phyloP scores from a whole-genome alignment of 1,140 invertebrate genomes.

The Thereuonema tuberculata region DNA sequence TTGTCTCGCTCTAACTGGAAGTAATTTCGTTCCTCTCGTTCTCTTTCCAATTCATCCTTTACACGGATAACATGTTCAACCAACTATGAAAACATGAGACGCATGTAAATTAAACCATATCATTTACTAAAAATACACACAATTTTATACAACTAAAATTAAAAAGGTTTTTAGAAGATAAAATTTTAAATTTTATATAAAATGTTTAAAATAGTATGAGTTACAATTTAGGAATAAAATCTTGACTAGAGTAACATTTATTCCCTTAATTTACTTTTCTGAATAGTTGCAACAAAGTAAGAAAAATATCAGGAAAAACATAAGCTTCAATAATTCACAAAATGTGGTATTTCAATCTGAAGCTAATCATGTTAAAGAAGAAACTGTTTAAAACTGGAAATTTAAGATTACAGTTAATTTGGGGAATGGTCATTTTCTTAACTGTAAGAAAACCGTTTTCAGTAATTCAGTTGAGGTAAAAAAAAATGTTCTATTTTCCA shows the following conservation, averaged over 20 bases:
- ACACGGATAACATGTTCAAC: conserved; percentile 72
- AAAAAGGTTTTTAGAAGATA: background rate
- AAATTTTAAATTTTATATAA: background rate
- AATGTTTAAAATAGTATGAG: background rate
- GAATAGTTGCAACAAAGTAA: too few species aligned
- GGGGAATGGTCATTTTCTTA: too few species aligned
- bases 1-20: conserved; percentile 92
- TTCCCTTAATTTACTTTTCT: too few species aligned
- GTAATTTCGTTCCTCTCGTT: conserved; percentile 86
- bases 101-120: background rate
- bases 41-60: conserved; percentile 81
- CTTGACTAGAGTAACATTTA: background rate
- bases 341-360: too few species aligned
- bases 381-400: too few species aligned
- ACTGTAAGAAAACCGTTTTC: too few species aligned
- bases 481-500: too few species aligned
- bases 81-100: conserved; percentile 36
- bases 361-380: too few species aligned
- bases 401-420: too few species aligned
- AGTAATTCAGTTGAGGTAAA: too few species aligned
- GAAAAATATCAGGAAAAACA: too few species aligned
- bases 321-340: too few species aligned
- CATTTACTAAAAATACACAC: background rate
- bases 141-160: conserved; percentile 2
- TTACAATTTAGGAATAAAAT: background rate